Evolutionary conservation across 2,888 invertebrate genomes (phyloP).

Genomic region (Caprella mutica): DNA sequence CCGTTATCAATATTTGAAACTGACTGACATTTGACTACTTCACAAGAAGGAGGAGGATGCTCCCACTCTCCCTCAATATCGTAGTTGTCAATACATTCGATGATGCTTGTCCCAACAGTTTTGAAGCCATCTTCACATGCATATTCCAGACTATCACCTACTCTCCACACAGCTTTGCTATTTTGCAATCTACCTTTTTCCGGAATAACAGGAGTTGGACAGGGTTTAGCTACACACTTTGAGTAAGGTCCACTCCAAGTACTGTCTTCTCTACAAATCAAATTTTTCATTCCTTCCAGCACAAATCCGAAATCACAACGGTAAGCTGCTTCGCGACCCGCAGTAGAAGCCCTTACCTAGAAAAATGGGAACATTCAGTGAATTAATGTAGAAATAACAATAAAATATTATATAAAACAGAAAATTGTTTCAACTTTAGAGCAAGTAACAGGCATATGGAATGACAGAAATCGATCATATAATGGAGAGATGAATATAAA

Average conservation of each 20-base stretch:
- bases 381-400: too few species aligned
- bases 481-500: slow-evolving; percentile 2
- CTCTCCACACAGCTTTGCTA: slow-evolving; percentile 20
- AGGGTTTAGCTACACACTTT: slow-evolving; percentile 18
- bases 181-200: slow-evolving; percentile 12
- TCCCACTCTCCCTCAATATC: slow-evolving; percentile 38
- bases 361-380: too few species aligned
- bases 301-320: slow-evolving; percentile 22
- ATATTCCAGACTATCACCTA: slow-evolving; percentile 19
- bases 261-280: slow-evolving; percentile 21
- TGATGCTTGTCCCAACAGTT: neutral
- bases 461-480: neutral
- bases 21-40: slow-evolving; percentile 28
- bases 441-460: slow-evolving; percentile 1
- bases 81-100: slow-evolving; percentile 35
- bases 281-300: slow-evolving; percentile 17
- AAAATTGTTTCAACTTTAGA: too few species aligned
- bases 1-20: slow-evolving; percentile 7
- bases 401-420: too few species aligned
- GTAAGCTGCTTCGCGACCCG: slow-evolving; percentile 21
- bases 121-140: slow-evolving; percentile 22
- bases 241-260: slow-evolving; percentile 24
- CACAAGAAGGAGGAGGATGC: slow-evolving; percentile 37
- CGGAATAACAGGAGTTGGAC: slow-evolving; percentile 17
- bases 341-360: slow-evolving; percentile 23